phyloP scores from a whole-genome alignment of 2,113 vertebrate species.

The Corynorhinus townsendii region DNA sequence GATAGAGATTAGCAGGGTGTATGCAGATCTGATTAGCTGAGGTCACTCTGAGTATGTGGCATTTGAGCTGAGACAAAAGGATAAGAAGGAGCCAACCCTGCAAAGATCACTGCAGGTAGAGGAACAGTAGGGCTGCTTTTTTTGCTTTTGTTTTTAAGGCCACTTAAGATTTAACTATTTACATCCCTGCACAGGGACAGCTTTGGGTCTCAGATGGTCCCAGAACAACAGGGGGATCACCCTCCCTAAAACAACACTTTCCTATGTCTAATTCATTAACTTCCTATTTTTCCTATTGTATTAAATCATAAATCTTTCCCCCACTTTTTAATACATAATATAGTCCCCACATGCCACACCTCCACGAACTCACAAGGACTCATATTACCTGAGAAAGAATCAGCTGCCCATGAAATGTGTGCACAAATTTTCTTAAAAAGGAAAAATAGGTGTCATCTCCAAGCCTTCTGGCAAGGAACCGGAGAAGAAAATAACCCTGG shows the following conservation, averaged over 20 bases:
- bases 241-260: not conserved
- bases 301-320: not conserved
- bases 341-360: not conserved
- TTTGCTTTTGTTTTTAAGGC: not conserved
- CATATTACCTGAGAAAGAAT: slow-evolving; percentile 93
- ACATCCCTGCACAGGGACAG: not conserved
- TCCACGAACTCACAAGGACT: not conserved
- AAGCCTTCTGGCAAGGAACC: slow-evolving; percentile 84
- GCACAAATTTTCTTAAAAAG: slow-evolving; percentile 90
- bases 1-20: not conserved
- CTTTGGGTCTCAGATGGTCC: not conserved
- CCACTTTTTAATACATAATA: not conserved
- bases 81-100: not conserved
- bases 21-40: rapidly evolving
- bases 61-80: not conserved
- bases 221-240: not conserved
- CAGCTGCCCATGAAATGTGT: slow-evolving; percentile 90
- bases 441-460: slow-evolving; percentile 86
- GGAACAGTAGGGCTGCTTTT: not conserved
- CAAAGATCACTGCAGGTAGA: not conserved
- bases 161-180: not conserved
- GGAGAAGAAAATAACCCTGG: slow-evolving; percentile 96
- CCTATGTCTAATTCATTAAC: not conserved
- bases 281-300: not conserved
- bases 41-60: not conserved